Base-by-base conservation (phyloP, 2,797 vertebrate species). In the Lemur catta region DNA sequence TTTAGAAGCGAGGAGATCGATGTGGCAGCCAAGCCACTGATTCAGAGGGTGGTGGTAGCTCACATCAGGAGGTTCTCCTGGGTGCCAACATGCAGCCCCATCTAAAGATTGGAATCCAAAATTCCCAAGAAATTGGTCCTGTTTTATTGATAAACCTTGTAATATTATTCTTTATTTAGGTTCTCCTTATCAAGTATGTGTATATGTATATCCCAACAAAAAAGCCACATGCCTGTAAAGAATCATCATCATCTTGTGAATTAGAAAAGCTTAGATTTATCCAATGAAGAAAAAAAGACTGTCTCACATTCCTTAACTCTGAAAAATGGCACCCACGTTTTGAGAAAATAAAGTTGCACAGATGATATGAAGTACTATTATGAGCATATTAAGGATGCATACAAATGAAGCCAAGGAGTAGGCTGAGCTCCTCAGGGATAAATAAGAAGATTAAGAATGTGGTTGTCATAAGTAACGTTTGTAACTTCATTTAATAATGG, bases 381-480 rank as follows among this genome's bases (percentile, higher is more conserved):
- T 8, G 30, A 76, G 7, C 30, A 52, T 48, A 61, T n/a, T 78
- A 50, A 46, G 2, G 63, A 26, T 24, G 12, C 65, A 72, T 35
- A n/a, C 13, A 95, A 91, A 46, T 6, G 20, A 75, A 92, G 18
- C 18, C n/a, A 72, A 20, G 17, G 3, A 96, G 41, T 24, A 24
- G 50, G 52, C 3, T 52, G 55, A 74, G 9, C 18, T 80, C 6
- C 30, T 80, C 20, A 80, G 8, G 93, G 7, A 0, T 80, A 41
- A 96, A 80, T 33, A 59, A 96, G 94, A 88, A 95, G 28, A 4
- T 80, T 85, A 55, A 80, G 22, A 59, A n/a, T 59, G 52, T 17
- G 67, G 4, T 35, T 93, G 10, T 38, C 74, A 95, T 82, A 63
- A 88, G 20, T 78, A 93, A 22, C 85, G 10, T 59, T 28, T 46